Evolutionary conservation across 2,797 vertebrate species (phyloP), one percentile per base, ranked within the genome.

Genomic region (Lepilemur ruficaudatus): DNA sequence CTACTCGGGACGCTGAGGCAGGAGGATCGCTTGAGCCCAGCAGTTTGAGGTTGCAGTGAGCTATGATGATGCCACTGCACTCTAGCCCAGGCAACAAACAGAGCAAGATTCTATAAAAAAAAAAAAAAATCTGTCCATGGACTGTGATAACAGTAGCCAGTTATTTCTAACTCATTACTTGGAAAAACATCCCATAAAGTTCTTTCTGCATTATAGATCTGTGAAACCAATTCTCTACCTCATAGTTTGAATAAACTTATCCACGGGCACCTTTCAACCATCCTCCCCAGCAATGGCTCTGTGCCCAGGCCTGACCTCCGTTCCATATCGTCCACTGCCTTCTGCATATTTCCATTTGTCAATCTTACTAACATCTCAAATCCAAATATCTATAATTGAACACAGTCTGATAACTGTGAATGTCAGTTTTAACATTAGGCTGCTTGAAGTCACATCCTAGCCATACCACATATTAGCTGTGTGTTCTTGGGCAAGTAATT

Each of bases 141-240:
- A 46, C 52, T 25, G 30, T 46, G 93, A 91, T 50, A 89, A 95
- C 5, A 35, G 63, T 14, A 91, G 86, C 85, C 50, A 80, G 69
- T 94, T 96, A 91, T 88, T 96, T 80, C 73, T 91, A 96, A 84
- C 52, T 90, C 91, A 18, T 23, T 84, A 88, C 76, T 95, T 96
- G 82, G 67, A 75, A 91, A 93, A 95, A 88, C 52, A 59, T 76
- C 82, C 67, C 55, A 20, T 17, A 41, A 48, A 75, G 55, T 73
- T 63, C 73, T 79, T 78, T 73, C 65, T 89, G 70, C 1, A 2
- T 30, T 96, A 25, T 86, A 92, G 95, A 93, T 93, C 89, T 89
- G 52, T 57, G 22, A 25, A 88, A 50, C 50, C 7, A 52, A 57
- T 78, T 93, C 30, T 48, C 0, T 0, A 78, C 78, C 83, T 82